A percentile compares a stretch with the other conserved stretches of the same genome.
These are phyloP conservation scores for Thalassarche chlororhynchos DNA, from an alignment of 2,113 vertebrate genomes.

Conservation along the genomic window DNA sequence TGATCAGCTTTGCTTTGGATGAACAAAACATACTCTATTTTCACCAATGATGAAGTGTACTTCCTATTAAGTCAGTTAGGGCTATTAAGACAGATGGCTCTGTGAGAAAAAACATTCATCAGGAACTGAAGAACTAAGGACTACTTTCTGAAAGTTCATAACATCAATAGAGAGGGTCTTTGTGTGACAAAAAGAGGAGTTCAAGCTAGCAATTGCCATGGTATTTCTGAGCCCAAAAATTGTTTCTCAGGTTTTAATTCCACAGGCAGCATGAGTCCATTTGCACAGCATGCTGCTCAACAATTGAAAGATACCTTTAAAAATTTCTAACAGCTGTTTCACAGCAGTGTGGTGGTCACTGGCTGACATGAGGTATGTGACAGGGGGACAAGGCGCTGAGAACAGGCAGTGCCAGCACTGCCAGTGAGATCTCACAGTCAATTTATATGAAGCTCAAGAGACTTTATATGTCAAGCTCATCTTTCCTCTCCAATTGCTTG, in stretches of 20 bases:
- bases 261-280: not conserved
- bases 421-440: not conserved
- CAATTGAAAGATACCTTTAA: not conserved
- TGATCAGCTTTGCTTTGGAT: not conserved
- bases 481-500: not conserved
- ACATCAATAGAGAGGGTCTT: not conserved
- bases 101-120: constrained; percentile 21
- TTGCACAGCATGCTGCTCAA: not conserved
- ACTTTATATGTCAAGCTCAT: not conserved
- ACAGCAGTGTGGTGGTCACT: not conserved
- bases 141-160: constrained; percentile 17
- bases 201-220: not conserved
- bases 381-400: not conserved
- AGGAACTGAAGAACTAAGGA: constrained; percentile 37
- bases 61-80: constrained; percentile 36
- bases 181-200: not conserved
- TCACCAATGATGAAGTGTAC: constrained; percentile 2
- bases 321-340: not conserved
- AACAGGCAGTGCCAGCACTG: not conserved
- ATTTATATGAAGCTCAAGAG: not conserved
- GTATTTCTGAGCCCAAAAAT: not conserved
- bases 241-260: not conserved
- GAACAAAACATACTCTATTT: not conserved
- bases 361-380: not conserved
- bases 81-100: constrained; percentile 29